Base-by-base conservation (phyloP, 1,140 invertebrate genomes). In the Drosophila ironensis region DNA sequence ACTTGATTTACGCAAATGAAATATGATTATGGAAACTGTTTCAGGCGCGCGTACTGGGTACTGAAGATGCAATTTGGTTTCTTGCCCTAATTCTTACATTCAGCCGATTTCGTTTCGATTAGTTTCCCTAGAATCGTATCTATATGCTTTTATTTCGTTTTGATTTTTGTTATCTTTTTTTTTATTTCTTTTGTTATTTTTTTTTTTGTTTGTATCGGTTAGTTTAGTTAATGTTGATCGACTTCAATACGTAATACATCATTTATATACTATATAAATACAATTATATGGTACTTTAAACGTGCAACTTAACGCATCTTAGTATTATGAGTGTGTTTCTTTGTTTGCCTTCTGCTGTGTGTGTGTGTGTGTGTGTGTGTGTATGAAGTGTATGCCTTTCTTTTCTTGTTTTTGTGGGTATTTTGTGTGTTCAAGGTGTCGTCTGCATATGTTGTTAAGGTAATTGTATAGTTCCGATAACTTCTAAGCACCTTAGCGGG, bases 211-310 rank as follows among this genome's bases (percentile, higher is more conserved):
- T n/a, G n/a, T 78, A 33, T 33, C 40, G 76, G 59, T 82, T 76
- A 63, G 80, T 82, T 70, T 68, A 77, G 68, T 70, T 60, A 77
- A 70, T 60, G 80, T 73, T 82, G 78, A 78, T 82, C 77, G 73
- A 57, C 71, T 77, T 40, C 78, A 73, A 82, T 84, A 76, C 78
- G 64, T 84, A 82, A 73, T 84, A 82, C 78, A 84, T 78, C 57
- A 61, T 64, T 73, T 66, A 78, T 84, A 84, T 73, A 84, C 53
- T 78, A 78, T 82, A 86, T 82, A 82, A 86, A 82, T 84, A 78
- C 74, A 82, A 82, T 84, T 74, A 71, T 82, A 76, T 82, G 67
- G 77, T 82, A 76, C 67, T 59, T 47, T 77, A 63, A 84, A 74
- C 78, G 80, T 86, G 78, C 74, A 78, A 82, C 78, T 82, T 82